Base-by-base conservation (phyloP, 2,888 invertebrate genomes). In the Pegoplata infirma region DNA sequence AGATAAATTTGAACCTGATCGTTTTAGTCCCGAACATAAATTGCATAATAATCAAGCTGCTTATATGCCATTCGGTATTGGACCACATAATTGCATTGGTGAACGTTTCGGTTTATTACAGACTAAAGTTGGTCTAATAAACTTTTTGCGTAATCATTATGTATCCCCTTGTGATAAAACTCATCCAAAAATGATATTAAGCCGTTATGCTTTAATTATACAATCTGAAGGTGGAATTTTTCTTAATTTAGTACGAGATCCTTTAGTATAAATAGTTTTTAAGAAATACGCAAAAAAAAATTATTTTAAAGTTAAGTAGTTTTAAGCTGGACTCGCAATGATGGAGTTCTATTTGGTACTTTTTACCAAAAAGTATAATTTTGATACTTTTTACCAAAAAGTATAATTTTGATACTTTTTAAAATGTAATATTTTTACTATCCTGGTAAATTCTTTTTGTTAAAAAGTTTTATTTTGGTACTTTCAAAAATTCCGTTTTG, bases 51-150 rank as follows among this genome's bases (percentile, higher is more conserved):
- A 68, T 10, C 81, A 82, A 21, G 80, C 80, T 21, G 81, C 83
- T 0, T 82, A 83, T 23, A 67, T 85, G 78, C 84, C 85, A 5
- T 85, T 86, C 53, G 86, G 85, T 1, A 71, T 61, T 12, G 86
- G 86, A 0, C 84, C 84, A 0, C 84, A 83, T 19, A 84, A 82
- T 56, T 86, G 86, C 49, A 84, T 86, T 63, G 86, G 86, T 2
- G 84, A 84, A 73, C 83, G 86, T 46, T 83, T 87, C 44, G 86
- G 83, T 5, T 7, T 84, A 4, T 49, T 86, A 5, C 84, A 85
- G 67, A 76, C 83, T 0, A 85, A 85, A 63, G 69, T 85, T 16
- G 86, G 86, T 2, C 28, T 87, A 0, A 59, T 86, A 0, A 82
- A 83, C 25, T 83, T 86, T 40, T 79, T 86, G 16, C 81, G 73